Base-by-base conservation (phyloP, 1,140 invertebrate genomes). In the Ephestia elutella region DNA sequence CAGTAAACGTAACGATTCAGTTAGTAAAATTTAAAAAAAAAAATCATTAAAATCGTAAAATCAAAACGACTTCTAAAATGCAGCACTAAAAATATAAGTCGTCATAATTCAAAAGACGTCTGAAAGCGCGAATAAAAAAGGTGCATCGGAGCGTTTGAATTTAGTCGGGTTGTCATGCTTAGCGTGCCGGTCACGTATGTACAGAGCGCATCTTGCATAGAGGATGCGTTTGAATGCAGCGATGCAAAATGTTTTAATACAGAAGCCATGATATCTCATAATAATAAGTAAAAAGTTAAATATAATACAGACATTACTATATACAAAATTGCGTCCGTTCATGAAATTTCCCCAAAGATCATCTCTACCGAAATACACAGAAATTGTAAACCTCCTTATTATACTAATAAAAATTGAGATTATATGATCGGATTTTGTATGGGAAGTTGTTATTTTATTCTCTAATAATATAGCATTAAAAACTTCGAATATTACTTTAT, bases 111-210 rank as follows among this genome's bases (percentile, higher is more conserved):
- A 57, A 18, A 28, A 54, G 60, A 20, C 35, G 28, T 11, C 10
- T 25, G 21, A 13, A 11, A 35, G 19, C 30, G 51, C 32, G 20
- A 28, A 54, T 30, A 48, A 51, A 51, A 54, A 38, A 28, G 21
- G 56, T 35, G 9, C 50, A 20, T 11, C 19, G 7, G 49, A 21
- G 56, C 56, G 38, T 62, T 62, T 49, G 49, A n/a, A 54, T 62
- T 62, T 49, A 50, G 56, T 62, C 56, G 55, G 60, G 38, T 15
- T 44, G 38, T 62, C 15, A 32, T 49, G 49, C 35, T 62, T 62
- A 21, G 60, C 28, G 57, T 17, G 28, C 25, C 1, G 38, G 60
- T 57, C 60, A 62, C 60, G 60, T 62, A 62, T 55, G 60, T 57
- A 49, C 53, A 49, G 54, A 54, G 55, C 50, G 56, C 55, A 54